Base-by-base conservation (phyloP, 2,113 vertebrate genomes). In the Amazona vittata region DNA sequence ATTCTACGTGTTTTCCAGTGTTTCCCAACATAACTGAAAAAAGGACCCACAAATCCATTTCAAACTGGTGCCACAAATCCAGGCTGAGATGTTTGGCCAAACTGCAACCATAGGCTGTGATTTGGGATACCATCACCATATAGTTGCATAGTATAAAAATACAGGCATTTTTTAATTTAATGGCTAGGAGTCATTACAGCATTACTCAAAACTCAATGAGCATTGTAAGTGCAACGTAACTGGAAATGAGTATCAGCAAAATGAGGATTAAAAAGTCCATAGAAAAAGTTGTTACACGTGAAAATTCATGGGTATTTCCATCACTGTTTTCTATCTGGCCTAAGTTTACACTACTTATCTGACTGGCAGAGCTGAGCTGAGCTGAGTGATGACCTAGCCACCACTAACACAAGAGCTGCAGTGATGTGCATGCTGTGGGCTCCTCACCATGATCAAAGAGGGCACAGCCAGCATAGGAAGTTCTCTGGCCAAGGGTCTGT, bases 401-500 rank as follows among this genome's bases (percentile, higher is more conserved):
- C 14, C 8, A 5, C 5, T 18, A 47, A 10, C 3, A 0, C 1
- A 55, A 39, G 39, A 68, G 24, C 29, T 43, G 29, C 60, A 26
- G 14, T 2, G 49, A 13, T 25, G 12, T 5, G 21, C 0, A 2
- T 10, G 4, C 6, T 2, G 43, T 18, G 11, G 4, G 4, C 33
- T 93, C 29, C 62, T 87, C 10, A 1, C 7, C 11, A 0, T 7
- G 17, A 8, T 5, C 44, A 13, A 12, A 68, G 60, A 18, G 26
- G 17, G 3, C 33, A 59, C 0, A 2, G 10, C 0, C 5, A 46
- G 19, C 9, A 28, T 22, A 60, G 17, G 29, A 44, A 3, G 9
- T 26, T 47, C 43, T 50, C 29, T 20, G 15, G 55, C 14, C 84
- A 70, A 62, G 25, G 12, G 7, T 14, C 24, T 24, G 4, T n/a